Evolutionary conservation across 2,113 vertebrate species (phyloP).

Genomic region (Toxotes jaculatrix): DNA sequence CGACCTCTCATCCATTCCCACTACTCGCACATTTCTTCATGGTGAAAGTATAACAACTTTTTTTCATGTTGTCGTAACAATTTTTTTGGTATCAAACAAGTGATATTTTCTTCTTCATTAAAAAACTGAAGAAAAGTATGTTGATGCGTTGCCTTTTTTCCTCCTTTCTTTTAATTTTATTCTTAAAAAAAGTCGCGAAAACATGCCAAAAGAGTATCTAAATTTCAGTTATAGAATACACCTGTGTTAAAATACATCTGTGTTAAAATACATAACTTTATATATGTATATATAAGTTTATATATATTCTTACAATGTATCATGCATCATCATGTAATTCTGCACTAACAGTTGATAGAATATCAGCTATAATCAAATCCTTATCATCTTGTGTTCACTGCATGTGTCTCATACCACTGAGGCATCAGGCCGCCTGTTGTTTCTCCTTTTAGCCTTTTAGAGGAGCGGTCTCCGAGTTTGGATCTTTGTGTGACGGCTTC

Average conservation of each 20-base stretch:
- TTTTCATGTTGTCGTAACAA: slow-evolving; percentile 66
- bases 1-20: slow-evolving; percentile 26
- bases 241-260: background rate
- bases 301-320: too few species aligned
- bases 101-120: slow-evolving; percentile 76
- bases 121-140: slow-evolving; percentile 41
- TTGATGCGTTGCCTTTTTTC: background rate
- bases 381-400: background rate
- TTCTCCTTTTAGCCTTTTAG: slow-evolving; percentile 41
- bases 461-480: slow-evolving; percentile 5
- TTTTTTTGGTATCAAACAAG: slow-evolving; percentile 70
- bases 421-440: background rate
- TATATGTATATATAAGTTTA: too few species aligned
- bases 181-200: slow-evolving; percentile 36
- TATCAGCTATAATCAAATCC: background rate
- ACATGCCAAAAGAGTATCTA: background rate
- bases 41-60: slow-evolving; percentile 67
- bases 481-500: slow-evolving; percentile 1
- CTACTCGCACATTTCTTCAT: slow-evolving; percentile 53
- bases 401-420: slow-evolving; percentile 1
- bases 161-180: background rate
- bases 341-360: background rate
- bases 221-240: background rate
- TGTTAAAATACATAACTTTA: background rate
- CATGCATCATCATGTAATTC: background rate